Conservation (phyloP, 1,140 invertebrate genomes). For the Drosophila bipectinata region DNA sequence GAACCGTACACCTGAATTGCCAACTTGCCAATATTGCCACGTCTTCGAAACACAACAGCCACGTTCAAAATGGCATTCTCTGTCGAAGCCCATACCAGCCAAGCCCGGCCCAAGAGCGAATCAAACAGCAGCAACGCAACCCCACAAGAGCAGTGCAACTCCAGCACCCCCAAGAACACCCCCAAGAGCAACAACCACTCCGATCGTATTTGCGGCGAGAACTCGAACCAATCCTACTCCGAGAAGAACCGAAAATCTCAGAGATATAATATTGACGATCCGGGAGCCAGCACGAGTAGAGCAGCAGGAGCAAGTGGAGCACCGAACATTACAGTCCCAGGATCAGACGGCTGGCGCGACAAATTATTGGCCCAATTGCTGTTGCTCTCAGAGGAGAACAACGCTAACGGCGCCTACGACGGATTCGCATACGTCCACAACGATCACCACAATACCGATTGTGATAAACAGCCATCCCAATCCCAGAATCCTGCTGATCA, state of each 20-base stretch:
- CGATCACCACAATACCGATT: conserved; percentile 64
- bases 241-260: conserved; percentile 72
- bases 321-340: conserved; percentile 10
- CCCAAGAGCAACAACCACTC: conserved; percentile 32
- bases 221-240: conserved; percentile 27
- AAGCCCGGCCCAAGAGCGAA: conserved; percentile 74
- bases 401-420: conserved; percentile 53
- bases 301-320: conserved; percentile 29
- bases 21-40: conserved; percentile 16
- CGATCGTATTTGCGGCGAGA: conserved; percentile 38
- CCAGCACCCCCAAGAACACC: conserved; percentile 37
- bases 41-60: conserved; percentile 53
- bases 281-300: conserved; percentile 75
- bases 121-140: conserved; percentile 54
- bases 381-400: conserved; percentile 62
- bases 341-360: conserved; percentile 39
- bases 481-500: conserved; percentile 74
- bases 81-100: conserved; percentile 72
- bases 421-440: conserved; percentile 42
- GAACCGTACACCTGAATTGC: conserved; percentile 29
- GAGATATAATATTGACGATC: conserved; percentile 83
- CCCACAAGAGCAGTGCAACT: conserved; percentile 39
- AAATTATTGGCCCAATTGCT: conserved; percentile 52
- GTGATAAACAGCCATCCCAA: conserved; percentile 65
- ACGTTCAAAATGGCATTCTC: conserved; percentile 83